phyloP scores from a whole-genome alignment of 2,113 vertebrate genomes.

The Mesocricetus auratus region DNA sequence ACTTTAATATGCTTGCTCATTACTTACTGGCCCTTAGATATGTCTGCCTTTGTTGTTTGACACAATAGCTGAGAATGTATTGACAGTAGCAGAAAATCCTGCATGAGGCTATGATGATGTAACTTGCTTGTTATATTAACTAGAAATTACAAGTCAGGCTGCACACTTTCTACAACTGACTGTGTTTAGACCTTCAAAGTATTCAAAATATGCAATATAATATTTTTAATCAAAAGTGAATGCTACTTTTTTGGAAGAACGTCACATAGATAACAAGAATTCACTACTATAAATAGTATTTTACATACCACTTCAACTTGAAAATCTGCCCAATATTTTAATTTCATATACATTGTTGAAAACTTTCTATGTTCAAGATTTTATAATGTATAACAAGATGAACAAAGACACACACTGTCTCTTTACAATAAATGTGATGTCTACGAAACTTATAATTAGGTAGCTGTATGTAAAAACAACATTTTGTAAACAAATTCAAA shows the following conservation, averaged over 20 bases:
- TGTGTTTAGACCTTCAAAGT: constrained; percentile 34
- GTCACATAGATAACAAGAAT: background rate
- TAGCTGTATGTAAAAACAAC: background rate
- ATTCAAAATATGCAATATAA: constrained; percentile 38
- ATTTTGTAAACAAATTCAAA: background rate
- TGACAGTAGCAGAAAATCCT: constrained; percentile 49
- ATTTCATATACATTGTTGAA: constrained; percentile 52
- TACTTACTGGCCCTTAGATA: background rate
- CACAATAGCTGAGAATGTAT: background rate
- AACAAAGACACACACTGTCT: background rate
- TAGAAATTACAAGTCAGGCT: constrained; percentile 37
- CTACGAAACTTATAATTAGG: constrained; percentile 12
- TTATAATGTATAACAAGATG: background rate
- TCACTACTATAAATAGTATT: background rate
- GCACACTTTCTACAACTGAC: background rate
- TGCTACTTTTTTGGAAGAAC: background rate
- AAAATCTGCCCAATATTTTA: constrained; percentile 48
- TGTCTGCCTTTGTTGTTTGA: constrained; percentile 60
- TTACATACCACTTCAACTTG: background rate
- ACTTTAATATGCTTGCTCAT: constrained; percentile 48
- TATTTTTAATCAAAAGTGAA: background rate
- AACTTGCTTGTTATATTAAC: constrained; percentile 65
- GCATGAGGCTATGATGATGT: constrained; percentile 25
- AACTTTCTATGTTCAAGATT: background rate
- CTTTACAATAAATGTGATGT: background rate